These are phyloP conservation scores for Drepana falcataria DNA, from an alignment of 2,888 invertebrate genomes.

Conservation along the genomic window DNA sequence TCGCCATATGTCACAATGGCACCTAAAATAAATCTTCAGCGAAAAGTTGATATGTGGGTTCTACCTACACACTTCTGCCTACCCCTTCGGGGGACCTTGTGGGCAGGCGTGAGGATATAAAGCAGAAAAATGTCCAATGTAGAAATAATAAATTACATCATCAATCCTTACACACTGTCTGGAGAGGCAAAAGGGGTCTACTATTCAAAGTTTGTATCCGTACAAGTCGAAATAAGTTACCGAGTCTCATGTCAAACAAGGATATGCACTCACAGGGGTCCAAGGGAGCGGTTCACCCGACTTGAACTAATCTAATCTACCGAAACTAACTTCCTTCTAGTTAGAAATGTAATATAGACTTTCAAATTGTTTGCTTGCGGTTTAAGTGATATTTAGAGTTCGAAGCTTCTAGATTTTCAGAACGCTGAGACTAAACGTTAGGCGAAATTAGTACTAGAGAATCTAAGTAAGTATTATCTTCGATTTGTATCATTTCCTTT, in stretches of 20 bases:
- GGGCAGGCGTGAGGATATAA: too few relatives aligned
- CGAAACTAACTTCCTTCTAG: slow-evolving; percentile 43
- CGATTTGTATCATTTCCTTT: too few relatives aligned
- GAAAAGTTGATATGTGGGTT: too few relatives aligned
- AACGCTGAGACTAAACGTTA: background rate
- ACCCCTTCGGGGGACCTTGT: too few relatives aligned
- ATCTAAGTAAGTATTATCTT: too few relatives aligned
- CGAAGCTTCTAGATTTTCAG: slow-evolving; percentile 10
- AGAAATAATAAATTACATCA: background rate
- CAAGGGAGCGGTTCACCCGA: slow-evolving; percentile 32
- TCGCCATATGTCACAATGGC: too few relatives aligned
- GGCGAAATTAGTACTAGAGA: background rate
- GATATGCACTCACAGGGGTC: slow-evolving; percentile 66
- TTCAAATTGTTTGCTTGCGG: slow-evolving; percentile 29
- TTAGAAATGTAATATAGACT: slow-evolving; percentile 33
- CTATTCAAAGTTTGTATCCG: slow-evolving; percentile 37
- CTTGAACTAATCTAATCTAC: slow-evolving; percentile 61
- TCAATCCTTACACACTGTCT: slow-evolving; percentile 9
- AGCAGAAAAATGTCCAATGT: background rate
- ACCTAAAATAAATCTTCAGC: too few relatives aligned
- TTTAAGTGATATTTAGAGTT: slow-evolving; percentile 31
- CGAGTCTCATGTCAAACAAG: slow-evolving; percentile 67
- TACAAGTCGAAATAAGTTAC: slow-evolving; percentile 60
- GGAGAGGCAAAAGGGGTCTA: slow-evolving; percentile 32
- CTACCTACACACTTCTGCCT: too few relatives aligned